Evolutionary conservation across 2,888 invertebrate genomes (phyloP), one percentile per base, ranked within the genome.

Genomic region (Endomychus coccineus): DNA sequence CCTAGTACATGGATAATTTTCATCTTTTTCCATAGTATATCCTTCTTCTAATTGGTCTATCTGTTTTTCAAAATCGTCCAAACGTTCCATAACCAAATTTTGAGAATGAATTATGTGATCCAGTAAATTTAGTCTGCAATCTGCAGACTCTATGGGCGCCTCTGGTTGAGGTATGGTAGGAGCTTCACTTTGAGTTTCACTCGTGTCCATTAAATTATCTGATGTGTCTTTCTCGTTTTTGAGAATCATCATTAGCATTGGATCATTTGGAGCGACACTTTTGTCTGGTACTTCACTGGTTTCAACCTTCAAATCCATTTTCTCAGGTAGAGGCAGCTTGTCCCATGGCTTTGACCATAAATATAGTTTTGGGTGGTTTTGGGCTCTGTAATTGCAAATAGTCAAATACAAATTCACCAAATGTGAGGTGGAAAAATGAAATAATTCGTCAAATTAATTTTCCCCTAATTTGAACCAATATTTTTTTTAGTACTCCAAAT

Each of bases 341-440:
- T 82, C 82, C 87, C 87, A 88, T 44, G 81, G 80, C 51, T 85
- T 84, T 0, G 87, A 83, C 89, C 88, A 89, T 1, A 88, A 69
- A 62, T 88, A 88, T 21, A 89, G 68, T 55, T 89, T 89, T 0
- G 87, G 88, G 57, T 89, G 89, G 59, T 85, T 80, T 49, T 83
- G 83, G 41, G 80, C 80, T 30, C 79, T 80, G 56, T 3, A 58
- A 64, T 36, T 15, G 23, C 10, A 16, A 16, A 22, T 12, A 4
- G 10, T 4, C 19, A 27, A 45, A 34, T 41, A 42, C 7, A 11
- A 25, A 46, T 45, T 30, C 11, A 15, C 2, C 10, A 12, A 22
- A 11, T 15, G 11, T 3, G 16, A 39, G 21, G 9, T 28, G 12
- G 3, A 14, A 29, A 24, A 42, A 39, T 16, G 28, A n/a, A n/a